A percentile compares a stretch with the other conserved stretches of the same genome.
phyloP scores from a whole-genome alignment of 2,888 invertebrate species.

The Megamerina dolium region DNA sequence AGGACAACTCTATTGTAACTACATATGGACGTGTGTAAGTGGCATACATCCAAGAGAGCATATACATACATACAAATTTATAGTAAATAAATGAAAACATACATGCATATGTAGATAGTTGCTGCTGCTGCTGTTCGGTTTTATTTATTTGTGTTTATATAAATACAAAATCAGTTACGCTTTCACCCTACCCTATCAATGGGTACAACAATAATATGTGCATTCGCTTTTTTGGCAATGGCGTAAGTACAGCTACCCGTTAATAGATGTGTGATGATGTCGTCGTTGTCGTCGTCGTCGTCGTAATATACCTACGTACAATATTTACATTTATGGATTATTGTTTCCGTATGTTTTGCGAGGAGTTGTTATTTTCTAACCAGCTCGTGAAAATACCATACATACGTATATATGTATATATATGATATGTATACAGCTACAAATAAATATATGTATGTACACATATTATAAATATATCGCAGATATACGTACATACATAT shows the following conservation, averaged over 20 bases:
- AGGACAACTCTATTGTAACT: no score
- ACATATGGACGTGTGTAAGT: no score
- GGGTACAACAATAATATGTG: no score
- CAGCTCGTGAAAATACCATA: conserved; percentile 4
- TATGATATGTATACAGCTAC: not conserved
- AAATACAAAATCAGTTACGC: conserved; percentile 49
- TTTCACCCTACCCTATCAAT: conserved; percentile 25
- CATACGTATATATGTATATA: no score
- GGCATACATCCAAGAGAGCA: no score
- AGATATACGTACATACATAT: no score
- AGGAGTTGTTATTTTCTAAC: conserved; percentile 32
- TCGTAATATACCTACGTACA: conserved; percentile 18
- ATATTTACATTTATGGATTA: conserved; percentile 48
- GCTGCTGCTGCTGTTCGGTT: no score
- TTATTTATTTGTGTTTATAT: conserved; percentile 50
- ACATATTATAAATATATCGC: no score
- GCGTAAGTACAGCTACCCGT: conserved; percentile 5
- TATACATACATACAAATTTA: no score
- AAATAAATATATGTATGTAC: not conserved
- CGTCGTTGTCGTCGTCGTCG: conserved; percentile 19
- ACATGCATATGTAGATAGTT: no score
- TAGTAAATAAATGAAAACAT: no score
- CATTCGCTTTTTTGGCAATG: no score
- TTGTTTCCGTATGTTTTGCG: conserved; percentile 41
- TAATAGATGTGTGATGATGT: conserved; percentile 16